A percentile compares a stretch with the other conserved stretches of the same genome.
phyloP scores from a whole-genome alignment of 2,113 vertebrate genomes.

The Sapayoa aenigma region DNA sequence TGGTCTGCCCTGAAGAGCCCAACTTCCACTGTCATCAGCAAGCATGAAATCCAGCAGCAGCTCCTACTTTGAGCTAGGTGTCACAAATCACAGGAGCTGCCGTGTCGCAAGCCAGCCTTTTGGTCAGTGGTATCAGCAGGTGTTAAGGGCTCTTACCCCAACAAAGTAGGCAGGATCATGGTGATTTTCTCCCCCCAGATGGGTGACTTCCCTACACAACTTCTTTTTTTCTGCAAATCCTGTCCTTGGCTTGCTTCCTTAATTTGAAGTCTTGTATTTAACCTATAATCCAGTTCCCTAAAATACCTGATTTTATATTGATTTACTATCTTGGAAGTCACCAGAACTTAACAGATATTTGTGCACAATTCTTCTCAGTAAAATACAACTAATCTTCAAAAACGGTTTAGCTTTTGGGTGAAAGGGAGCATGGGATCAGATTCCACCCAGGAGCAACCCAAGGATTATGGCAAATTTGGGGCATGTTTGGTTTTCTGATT shows the following conservation, averaged over 20 bases:
- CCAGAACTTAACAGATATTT: background rate
- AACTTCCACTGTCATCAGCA: background rate
- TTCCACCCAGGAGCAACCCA: background rate
- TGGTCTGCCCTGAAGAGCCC: background rate
- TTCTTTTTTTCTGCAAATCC: background rate
- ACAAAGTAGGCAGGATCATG: background rate
- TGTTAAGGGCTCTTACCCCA: background rate
- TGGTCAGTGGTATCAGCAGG: background rate
- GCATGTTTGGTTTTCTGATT: background rate
- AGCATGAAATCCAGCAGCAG: background rate
- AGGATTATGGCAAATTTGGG: background rate
- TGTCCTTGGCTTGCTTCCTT: background rate
- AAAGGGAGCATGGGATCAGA: background rate
- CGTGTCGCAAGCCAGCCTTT: fast-evolving
- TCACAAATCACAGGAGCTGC: background rate
- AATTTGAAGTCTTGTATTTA: background rate
- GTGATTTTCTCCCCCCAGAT: background rate
- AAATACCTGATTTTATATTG: background rate
- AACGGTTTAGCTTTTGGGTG: background rate
- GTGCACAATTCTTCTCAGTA: background rate
- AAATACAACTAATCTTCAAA: background rate
- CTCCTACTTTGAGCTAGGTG: background rate
- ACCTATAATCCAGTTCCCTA: background rate
- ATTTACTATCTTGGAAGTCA: background rate
- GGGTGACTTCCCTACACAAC: background rate